A percentile compares a stretch with the other conserved stretches of the same genome.
These are phyloP conservation scores for Pardosa pseudoannulata DNA, from an alignment of 2,888 invertebrate species.

Conservation along the genomic window DNA sequence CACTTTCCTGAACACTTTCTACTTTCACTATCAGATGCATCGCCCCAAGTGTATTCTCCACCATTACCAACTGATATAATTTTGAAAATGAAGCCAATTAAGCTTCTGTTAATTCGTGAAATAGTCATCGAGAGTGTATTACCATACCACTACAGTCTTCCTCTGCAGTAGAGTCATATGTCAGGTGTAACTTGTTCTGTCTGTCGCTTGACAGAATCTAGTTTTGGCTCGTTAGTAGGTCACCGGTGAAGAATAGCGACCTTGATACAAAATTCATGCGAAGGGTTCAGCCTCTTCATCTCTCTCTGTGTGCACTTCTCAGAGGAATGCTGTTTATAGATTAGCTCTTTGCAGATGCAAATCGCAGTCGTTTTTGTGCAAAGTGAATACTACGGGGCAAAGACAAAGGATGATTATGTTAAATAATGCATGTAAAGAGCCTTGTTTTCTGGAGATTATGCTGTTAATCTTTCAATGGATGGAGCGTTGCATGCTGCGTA, in stretches of 20 bases:
- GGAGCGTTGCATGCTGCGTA: too few relatives aligned
- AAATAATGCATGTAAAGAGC: too few relatives aligned
- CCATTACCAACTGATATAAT: too few relatives aligned
- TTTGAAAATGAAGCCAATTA: too few relatives aligned
- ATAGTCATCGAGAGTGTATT: not conserved
- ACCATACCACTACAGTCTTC: not conserved
- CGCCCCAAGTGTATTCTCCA: too few relatives aligned
- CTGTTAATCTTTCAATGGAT: too few relatives aligned
- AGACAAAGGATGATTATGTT: not conserved
- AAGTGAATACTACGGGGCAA: not conserved
- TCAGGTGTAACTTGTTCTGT: slow-evolving; percentile 6
- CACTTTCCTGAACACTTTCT: too few relatives aligned
- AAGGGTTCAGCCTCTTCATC: not conserved
- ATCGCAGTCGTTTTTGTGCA: not conserved
- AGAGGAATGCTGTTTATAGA: not conserved
- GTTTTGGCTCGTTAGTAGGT: not conserved
- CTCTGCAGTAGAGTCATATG: not conserved
- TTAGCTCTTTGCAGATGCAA: not conserved
- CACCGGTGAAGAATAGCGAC: not conserved
- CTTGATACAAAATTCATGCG: not conserved
- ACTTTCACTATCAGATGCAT: too few relatives aligned
- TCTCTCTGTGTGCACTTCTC: not conserved
- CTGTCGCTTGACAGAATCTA: not conserved
- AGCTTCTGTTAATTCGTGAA: too few relatives aligned
- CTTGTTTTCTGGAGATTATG: too few relatives aligned